These are phyloP conservation scores for Latheticus oryzae DNA, from an alignment of 2,888 invertebrate genomes.

Conservation along the genomic window DNA sequence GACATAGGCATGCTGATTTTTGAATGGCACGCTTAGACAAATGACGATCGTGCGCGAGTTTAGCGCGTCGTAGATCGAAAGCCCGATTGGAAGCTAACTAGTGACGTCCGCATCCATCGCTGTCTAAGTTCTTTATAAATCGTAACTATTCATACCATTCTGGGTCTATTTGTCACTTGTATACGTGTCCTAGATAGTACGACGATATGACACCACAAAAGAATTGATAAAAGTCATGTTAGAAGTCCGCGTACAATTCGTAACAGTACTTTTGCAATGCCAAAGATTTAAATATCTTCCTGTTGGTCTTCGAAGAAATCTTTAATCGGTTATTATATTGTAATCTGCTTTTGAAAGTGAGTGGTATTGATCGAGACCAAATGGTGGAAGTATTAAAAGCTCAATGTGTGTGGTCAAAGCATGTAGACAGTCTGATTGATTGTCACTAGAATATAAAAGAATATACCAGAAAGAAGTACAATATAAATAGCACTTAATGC, in stretches of 20 bases:
- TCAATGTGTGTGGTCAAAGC: too few species aligned
- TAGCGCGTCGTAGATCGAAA: constrained; percentile 54
- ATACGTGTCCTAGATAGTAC: constrained; percentile 55
- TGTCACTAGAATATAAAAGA: too few species aligned
- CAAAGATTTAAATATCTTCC: constrained; percentile 31
- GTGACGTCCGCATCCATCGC: constrained; percentile 58
- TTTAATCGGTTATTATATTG: too few species aligned
- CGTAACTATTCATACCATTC: constrained; percentile 57
- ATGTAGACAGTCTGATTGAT: too few species aligned
- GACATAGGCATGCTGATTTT: constrained; percentile 47
- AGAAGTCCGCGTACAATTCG: constrained; percentile 18
- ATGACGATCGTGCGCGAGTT: constrained; percentile 56
- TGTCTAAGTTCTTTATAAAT: constrained; percentile 55
- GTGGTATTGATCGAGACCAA: too few species aligned
- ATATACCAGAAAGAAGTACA: too few species aligned
- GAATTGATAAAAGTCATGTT: constrained; percentile 30
- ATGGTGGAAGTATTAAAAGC: too few species aligned
- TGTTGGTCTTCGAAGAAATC: constrained; percentile 30
- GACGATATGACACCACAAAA: constrained; percentile 37
- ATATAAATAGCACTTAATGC: too few species aligned
- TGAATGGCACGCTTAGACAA: constrained; percentile 51
- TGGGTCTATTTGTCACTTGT: constrained; percentile 57
- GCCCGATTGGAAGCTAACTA: constrained; percentile 55
- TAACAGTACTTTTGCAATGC: constrained; percentile 32
- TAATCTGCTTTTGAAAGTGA: too few species aligned